Conservation (phyloP, 2,797 vertebrate genomes). For the Atherinosoma microstoma region DNA sequence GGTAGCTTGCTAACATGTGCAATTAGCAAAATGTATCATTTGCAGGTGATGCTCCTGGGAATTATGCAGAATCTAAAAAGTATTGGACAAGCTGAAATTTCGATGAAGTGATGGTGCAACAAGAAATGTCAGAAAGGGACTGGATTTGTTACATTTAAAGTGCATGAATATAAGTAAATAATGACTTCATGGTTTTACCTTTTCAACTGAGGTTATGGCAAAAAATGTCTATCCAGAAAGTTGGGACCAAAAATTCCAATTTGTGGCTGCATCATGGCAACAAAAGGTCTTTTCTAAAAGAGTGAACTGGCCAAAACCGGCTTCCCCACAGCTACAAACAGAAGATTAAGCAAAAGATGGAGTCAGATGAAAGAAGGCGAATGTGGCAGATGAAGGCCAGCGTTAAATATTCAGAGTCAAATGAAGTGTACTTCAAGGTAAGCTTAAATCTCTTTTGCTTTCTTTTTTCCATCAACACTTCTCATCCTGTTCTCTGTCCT, state of each 20-base stretch:
- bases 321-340: constrained; percentile 11
- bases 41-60: not conserved
- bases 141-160: too few species aligned
- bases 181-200: too few species aligned
- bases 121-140: not conserved
- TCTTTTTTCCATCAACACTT: constrained; percentile 13
- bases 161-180: too few species aligned
- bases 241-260: not conserved
- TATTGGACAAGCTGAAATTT: not conserved
- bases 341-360: constrained; percentile 4
- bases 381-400: constrained; percentile 13
- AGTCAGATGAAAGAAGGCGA: constrained; percentile 11
- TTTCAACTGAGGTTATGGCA: not conserved
- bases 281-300: not conserved
- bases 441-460: constrained; percentile 18
- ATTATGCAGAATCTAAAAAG: not conserved
- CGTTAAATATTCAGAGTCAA: constrained; percentile 14
- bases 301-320: not conserved
- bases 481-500: not conserved
- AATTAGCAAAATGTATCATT: too few species aligned
- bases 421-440: constrained; percentile 40
- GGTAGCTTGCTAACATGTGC: too few species aligned
- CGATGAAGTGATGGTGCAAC: not conserved
- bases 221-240: not conserved
- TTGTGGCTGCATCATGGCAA: not conserved